Conservation (phyloP, 2,113 vertebrate genomes). For the Pterophyllum scalare region DNA sequence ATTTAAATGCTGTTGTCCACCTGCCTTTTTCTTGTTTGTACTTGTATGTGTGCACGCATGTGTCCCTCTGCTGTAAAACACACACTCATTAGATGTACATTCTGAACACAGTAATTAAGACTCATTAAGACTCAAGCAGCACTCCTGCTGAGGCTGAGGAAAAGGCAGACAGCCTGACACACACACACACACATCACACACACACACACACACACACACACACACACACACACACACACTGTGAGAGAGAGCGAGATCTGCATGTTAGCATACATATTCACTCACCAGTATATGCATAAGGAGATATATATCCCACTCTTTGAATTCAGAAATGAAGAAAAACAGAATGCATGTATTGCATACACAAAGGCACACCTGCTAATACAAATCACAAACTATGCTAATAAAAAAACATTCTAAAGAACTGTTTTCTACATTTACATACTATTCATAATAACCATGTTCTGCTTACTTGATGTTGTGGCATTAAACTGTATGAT, state of each 20-base stretch:
- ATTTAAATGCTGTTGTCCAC: conserved; percentile 16
- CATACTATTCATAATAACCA: not conserved
- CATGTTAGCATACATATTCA: not conserved
- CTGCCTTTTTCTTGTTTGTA: conserved; percentile 6
- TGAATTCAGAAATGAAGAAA: not conserved
- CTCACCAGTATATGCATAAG: not conserved
- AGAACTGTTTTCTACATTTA: conserved; percentile 1
- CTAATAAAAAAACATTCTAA: not conserved
- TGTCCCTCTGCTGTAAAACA: conserved; percentile 49
- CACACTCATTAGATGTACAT: conserved; percentile 73
- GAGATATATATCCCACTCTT: not conserved
- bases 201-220: no score
- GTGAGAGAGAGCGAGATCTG: not conserved
- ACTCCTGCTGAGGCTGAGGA: conserved; percentile 57
- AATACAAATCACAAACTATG: not conserved
- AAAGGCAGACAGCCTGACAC: conserved; percentile 3
- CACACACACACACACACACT: not conserved
- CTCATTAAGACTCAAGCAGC: conserved; percentile 73
- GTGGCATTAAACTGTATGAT: not conserved
- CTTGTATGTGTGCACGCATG: conserved; percentile 1
- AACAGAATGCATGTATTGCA: not conserved
- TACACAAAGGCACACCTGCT: not conserved
- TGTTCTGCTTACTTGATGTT: not conserved
- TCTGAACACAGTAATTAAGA: conserved; percentile 79
- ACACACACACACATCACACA: not conserved